These are phyloP conservation scores for Temnothorax curvispinosus DNA, from an alignment of 1,140 invertebrate genomes.

Conservation along the genomic window DNA sequence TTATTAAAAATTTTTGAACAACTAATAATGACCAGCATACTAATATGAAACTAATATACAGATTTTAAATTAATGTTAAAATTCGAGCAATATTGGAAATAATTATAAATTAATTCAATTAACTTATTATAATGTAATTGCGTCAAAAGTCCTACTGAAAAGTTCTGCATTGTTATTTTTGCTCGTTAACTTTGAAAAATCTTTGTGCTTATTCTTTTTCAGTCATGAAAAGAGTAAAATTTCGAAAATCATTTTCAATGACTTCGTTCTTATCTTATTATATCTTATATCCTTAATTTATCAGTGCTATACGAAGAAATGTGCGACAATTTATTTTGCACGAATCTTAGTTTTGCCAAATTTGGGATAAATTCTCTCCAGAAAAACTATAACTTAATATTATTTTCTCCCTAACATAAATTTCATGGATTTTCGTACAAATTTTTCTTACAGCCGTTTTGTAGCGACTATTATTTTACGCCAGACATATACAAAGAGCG, in stretches of 20 bases:
- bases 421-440: no score
- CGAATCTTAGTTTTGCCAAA: no score
- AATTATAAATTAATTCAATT: background rate
- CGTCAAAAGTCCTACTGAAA: background rate
- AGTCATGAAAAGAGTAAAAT: background rate
- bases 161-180: background rate
- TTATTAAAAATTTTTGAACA: background rate
- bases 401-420: no score
- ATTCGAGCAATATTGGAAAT: background rate
- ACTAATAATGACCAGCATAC: conserved; percentile 10
- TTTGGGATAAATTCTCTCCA: no score
- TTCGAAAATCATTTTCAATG: background rate
- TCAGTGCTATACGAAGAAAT: no score
- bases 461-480: background rate
- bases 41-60: background rate
- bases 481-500: conserved; percentile 52
- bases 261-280: background rate
- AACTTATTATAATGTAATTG: background rate
- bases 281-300: no score
- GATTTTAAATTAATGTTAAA: background rate
- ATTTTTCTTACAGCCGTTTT: background rate
- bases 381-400: no score
- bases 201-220: conserved; percentile 1
- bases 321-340: no score
- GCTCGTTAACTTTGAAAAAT: background rate